Base-by-base conservation (phyloP, 2,113 vertebrate genomes). In the Petrocephalus zakoni region DNA sequence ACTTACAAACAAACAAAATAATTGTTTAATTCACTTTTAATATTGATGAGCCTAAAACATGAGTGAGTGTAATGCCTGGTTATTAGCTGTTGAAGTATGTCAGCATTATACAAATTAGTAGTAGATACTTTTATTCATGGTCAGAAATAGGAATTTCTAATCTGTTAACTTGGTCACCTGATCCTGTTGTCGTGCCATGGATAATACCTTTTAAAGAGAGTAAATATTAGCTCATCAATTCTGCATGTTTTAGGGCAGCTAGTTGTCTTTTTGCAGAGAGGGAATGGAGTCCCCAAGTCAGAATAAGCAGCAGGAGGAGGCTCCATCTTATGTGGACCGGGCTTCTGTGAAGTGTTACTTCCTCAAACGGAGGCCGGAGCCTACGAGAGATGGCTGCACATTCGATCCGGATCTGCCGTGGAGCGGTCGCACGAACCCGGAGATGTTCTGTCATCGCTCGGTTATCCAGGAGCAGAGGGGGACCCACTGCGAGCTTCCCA, bases 281-380 rank as follows among this genome's bases (percentile, higher is more conserved):
- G 34, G n/a, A 75, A 52, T 87, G 47, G 47, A 75, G 10, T 47
- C 47, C 37, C 46, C 8, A 9, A 81, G 42, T 84, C 5, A 46
- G 17, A 85, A 25, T 8, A 37, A 37, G 19, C 29, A 75, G 21
- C 86, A 89, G 19, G 47, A 51, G 29, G n/a, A 87, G 25, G 34
- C 21, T 37, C 68, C 58, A 8, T 51, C 25, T 7, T 21, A 46
- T 56, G 34, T 91, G 42, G 90, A 87, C 88, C 86, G 91, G 92
- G 0, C 92, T 4, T 94, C 90, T 64, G 19, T 94, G 90, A 91
- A 93, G 0, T 93, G 87, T 92, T 90, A 94, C 75, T 92, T 93
- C 92, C 92, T 95, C 85, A 95, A 96, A 64, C 87, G 68, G 92
- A 92, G 92, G 72, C 29, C 90, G 9, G 86, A 95, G 89, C 85